A percentile compares a stretch with the other conserved stretches of the same genome.
These are phyloP conservation scores for Drosophila yakuba DNA, from an alignment of 1,140 invertebrate genomes.

Conservation along the genomic window DNA sequence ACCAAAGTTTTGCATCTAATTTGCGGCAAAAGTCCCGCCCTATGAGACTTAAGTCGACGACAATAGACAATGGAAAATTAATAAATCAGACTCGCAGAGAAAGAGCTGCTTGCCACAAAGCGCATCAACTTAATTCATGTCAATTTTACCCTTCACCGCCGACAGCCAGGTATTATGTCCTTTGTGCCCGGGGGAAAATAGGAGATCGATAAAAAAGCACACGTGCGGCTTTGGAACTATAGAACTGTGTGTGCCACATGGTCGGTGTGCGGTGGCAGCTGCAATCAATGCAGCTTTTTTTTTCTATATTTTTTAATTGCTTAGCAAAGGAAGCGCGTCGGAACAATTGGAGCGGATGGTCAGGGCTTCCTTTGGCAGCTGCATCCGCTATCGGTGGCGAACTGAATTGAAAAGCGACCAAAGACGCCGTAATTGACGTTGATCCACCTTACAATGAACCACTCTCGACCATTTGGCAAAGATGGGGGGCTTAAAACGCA, in stretches of 20 bases:
- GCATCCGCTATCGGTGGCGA: conserved; percentile 26
- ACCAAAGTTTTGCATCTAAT: conserved; percentile 28
- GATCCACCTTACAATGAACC: conserved; percentile 45
- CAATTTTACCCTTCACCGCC: conserved; percentile 33
- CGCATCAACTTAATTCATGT: conserved; percentile 53
- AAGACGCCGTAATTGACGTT: conserved; percentile 44
- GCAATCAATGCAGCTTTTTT: conserved; percentile 40
- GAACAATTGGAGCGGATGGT: conserved; percentile 22
- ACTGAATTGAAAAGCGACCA: conserved; percentile 20
- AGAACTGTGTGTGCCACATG: conserved; percentile 9
- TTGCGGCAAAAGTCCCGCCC: conserved; percentile 7
- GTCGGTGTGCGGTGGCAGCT: conserved; percentile 19
- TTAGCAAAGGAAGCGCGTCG: conserved; percentile 24
- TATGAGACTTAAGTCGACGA: conserved; percentile 10
- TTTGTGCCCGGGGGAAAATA: conserved; percentile 31
- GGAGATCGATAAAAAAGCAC: conserved; percentile 41
- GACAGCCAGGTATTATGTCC: conserved; percentile 31
- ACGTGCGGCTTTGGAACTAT: conserved; percentile 22
- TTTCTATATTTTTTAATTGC: conserved; percentile 34
- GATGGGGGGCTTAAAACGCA: conserved; percentile 34
- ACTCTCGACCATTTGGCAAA: not conserved
- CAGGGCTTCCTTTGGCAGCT: conserved; percentile 12
- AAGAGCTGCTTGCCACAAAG: conserved; percentile 30
- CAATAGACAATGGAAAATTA: conserved; percentile 25
- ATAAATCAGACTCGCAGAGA: conserved; percentile 20